phyloP scores from a whole-genome alignment of 1,140 invertebrate genomes.

The Apis cerana region DNA sequence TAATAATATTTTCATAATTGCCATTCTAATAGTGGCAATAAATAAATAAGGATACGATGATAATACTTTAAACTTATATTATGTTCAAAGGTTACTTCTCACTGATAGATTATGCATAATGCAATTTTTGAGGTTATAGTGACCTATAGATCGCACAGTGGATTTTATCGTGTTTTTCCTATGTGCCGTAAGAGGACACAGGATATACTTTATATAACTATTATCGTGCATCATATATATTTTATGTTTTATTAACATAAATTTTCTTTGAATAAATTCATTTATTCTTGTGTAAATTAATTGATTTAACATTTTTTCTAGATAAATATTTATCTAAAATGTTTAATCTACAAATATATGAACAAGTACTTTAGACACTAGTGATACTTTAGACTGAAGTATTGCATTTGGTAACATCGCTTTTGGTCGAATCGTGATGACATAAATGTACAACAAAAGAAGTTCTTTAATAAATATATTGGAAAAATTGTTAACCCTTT shows the following conservation, averaged over 20 bases:
- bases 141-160: conserved; percentile 36
- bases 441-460: no score
- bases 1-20: conserved; percentile 70
- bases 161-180: conserved; percentile 41
- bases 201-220: conserved; percentile 3
- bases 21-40: conserved; percentile 51
- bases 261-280: neutral
- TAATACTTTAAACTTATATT: conserved; percentile 38
- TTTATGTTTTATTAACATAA: neutral
- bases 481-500: neutral
- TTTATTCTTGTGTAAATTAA: neutral
- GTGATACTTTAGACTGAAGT: no score
- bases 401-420: no score
- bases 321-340: neutral
- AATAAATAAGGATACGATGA: neutral
- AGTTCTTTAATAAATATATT: neutral
- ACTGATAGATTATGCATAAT: conserved; percentile 57
- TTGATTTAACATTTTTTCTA: neutral
- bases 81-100: conserved; percentile 37
- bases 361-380: no score
- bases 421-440: no score
- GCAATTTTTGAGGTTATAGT: conserved; percentile 58
- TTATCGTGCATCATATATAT: neutral
- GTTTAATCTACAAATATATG: no score
- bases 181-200: conserved; percentile 65